Conservation (phyloP, 92 coral and sea anemone species). For the Umimayanthus chanpuru region DNA sequence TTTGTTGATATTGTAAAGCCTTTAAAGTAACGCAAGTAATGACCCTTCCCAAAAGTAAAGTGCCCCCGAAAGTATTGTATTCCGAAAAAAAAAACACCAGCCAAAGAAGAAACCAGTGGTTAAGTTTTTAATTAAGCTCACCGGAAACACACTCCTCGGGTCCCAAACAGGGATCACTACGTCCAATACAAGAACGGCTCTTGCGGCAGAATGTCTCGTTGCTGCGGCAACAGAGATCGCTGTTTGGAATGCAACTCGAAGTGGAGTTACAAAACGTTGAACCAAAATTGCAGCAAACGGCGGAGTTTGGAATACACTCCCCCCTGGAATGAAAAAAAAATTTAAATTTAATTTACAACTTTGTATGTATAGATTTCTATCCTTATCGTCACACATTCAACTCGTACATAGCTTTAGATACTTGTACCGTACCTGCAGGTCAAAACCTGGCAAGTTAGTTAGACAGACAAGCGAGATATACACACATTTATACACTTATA, state of each 20-base stretch:
- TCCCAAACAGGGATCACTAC: slow-evolving; percentile 12
- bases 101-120: too few relatives aligned
- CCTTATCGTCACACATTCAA: too few relatives aligned
- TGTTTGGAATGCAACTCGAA: neutral
- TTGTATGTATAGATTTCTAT: too few relatives aligned
- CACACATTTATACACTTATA: too few relatives aligned
- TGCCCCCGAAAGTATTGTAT: neutral
- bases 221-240: slow-evolving; percentile 8
- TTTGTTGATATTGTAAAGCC: too few relatives aligned
- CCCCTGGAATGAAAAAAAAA: neutral
- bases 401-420: too few relatives aligned
- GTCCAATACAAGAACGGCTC: neutral
- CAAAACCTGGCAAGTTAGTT: too few relatives aligned
- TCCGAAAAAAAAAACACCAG: too few relatives aligned
- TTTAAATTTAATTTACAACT: too few relatives aligned
- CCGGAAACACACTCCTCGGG: slow-evolving; percentile 22
- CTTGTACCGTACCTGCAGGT: too few relatives aligned
- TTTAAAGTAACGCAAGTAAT: too few relatives aligned
- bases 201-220: slow-evolving; percentile 12
- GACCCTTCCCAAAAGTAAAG: too few relatives aligned
- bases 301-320: slow-evolving; percentile 14
- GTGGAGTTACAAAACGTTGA: slow-evolving; percentile 31
- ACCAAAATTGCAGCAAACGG: neutral
- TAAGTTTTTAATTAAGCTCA: neutral
- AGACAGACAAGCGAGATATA: neutral